Evolutionary conservation across 2,797 vertebrate species (phyloP), one percentile per base, ranked within the genome.

Genomic region (Pyrocephalus nanus): DNA sequence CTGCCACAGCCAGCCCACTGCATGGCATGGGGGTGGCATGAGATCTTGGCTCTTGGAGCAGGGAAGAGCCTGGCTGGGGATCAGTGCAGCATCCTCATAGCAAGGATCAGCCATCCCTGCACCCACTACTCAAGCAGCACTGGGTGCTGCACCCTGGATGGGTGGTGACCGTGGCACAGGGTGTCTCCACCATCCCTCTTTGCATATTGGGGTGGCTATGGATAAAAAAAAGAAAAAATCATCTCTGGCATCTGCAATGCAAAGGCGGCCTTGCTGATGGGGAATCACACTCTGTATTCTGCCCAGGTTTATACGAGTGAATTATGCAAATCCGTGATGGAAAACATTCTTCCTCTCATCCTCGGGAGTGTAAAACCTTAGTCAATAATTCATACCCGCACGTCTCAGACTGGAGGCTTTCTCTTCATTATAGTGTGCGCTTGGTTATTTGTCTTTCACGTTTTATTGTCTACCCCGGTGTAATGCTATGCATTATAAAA

Each of bases 261-360:
- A 64, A 96, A 94, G 71, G 90, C 86, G 0, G 86, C 89, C 87
- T 87, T 81, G 96, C 93, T 94, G 96, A 90, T 95, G 93, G 90
- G 94, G 81, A 95, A 93, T 77, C 86, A 45, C 91, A 91, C 96
- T 97, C 97, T 97, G 64, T 96, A 98, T 98, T 98, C 98, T 95
- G 95, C 96, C 97, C 98, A 97, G 98, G 98, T 98, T 98, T 97
- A 94, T 97, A 92, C 17, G 88, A 98, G 97, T 98, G 98, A 98
- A 98, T 98, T 98, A 98, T 98, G 98, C 97, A 98, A 98, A 98
- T 98, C 97, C 89, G 96, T 96, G 97, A 97, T 98, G 97, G 97
- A 98, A 98, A 98, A 97, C 97, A 98, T 98, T 97, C 98, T 97
- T 97, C 92, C 72, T 53, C 97, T 97, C 98, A 97, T 98, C 97